Evolutionary conservation across 1,140 invertebrate genomes (phyloP), one percentile per base, ranked within the genome.

Genomic region (Brachionus calyciflorus): DNA sequence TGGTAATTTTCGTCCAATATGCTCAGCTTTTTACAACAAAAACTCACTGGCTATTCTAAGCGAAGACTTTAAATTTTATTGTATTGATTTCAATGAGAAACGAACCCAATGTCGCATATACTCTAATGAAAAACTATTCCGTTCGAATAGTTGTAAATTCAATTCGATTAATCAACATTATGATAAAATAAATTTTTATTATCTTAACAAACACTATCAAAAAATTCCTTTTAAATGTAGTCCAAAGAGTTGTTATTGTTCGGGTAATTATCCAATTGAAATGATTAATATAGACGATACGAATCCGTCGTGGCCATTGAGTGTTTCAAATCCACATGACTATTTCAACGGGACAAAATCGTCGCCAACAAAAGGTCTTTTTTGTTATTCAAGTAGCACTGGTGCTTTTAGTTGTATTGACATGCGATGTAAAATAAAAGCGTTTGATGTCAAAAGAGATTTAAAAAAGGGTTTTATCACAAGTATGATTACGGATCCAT

Each of bases 31-130:
- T 14, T 73, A 55, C n/a, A 9, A 28, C 19, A 73, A 73, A 37
- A 17, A 14, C 24, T 73, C 69, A 10, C 46, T 73, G 10, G 69
- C 69, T 37, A 51, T 73, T 24, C 28, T 73, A 24, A 40, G 30
- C 17, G 69, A 73, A 37, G 69, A 73, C 24, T 73, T 51, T n/a
- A 73, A 73, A 37, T 49, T 73, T n/a, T 55, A 73, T 46, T 49
- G 37, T 0, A 17, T 73, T 1, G 69, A 73, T 21, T 73, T 73
- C 30, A 53, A 37, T 21, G 17, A 17, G 30, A 51, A 48, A 12
- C 69, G 48, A 17, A 73, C 14, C 6, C 14, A 30, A 26, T 26
- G 28, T 24, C 26, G 69, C 7, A 21, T 73, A 14, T 73, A 51
- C 19, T 9, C 69, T n/a, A 55, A 49, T 24, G 69, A 73, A 49